A percentile compares a stretch with the other conserved stretches of the same genome.
These are phyloP conservation scores for Notocelia uddmanniana DNA, from an alignment of 2,888 invertebrate genomes.

Conservation along the genomic window DNA sequence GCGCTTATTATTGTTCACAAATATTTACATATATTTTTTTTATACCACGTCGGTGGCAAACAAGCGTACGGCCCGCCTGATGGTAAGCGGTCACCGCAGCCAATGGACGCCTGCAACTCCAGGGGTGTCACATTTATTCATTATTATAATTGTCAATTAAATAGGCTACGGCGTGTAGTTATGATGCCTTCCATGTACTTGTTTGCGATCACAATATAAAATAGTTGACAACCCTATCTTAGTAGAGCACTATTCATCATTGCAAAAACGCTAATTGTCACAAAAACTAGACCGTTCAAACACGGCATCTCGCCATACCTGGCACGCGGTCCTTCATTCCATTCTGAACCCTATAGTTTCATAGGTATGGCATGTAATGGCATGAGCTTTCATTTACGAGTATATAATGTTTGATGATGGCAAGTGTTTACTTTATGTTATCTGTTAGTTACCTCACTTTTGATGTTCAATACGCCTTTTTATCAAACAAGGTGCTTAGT, in stretches of 20 bases:
- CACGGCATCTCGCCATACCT: not conserved
- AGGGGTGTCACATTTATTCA: no score
- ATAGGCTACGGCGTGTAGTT: no score
- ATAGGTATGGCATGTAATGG: not conserved
- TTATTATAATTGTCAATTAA: no score
- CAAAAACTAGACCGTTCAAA: conserved; percentile 6
- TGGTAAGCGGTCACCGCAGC: no score
- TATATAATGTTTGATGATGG: conserved; percentile 11
- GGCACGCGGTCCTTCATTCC: not conserved
- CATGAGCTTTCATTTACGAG: not conserved
- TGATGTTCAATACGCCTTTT: not conserved
- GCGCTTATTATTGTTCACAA: no score
- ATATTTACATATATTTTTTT: no score
- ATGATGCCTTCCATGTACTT: no score
- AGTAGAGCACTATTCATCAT: not conserved
- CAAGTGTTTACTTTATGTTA: conserved; percentile 15
- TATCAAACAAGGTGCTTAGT: not conserved
- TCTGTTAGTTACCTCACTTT: conserved; percentile 15
- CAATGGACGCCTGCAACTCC: no score
- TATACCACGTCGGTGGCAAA: no score
- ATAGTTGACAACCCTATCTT: not conserved
- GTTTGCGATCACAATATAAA: no score
- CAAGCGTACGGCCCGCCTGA: no score
- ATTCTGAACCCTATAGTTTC: not conserved
- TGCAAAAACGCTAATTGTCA: not conserved